Conservation (phyloP, 2,888 invertebrate genomes). For the Psococerastis gibbosa region DNA sequence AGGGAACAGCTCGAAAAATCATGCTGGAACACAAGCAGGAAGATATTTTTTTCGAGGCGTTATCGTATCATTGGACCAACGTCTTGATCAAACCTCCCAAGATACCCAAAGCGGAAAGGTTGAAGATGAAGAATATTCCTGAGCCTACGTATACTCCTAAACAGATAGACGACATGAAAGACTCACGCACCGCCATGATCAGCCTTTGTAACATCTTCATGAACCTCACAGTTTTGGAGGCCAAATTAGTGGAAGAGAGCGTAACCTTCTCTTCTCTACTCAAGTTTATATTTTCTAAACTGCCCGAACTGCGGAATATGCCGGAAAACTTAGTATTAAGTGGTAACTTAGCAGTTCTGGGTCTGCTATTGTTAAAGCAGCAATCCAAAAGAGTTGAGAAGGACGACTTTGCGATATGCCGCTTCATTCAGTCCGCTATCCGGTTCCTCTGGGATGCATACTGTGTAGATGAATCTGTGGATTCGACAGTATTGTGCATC, state of each 20-base stretch:
- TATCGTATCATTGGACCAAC: slow-evolving; percentile 71
- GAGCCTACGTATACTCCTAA: slow-evolving; percentile 55
- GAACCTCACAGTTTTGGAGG: slow-evolving; percentile 78
- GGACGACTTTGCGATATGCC: slow-evolving; percentile 73
- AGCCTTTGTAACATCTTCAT: slow-evolving; percentile 82
- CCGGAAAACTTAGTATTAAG: slow-evolving; percentile 69
- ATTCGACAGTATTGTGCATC: slow-evolving; percentile 62
- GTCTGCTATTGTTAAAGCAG: slow-evolving; percentile 64
- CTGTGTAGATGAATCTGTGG: slow-evolving; percentile 71
- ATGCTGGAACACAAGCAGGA: slow-evolving; percentile 60
- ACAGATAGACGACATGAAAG: slow-evolving; percentile 62
- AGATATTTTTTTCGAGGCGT: slow-evolving; percentile 56
- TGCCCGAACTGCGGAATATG: slow-evolving; percentile 65
- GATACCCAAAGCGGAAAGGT: slow-evolving; percentile 59
- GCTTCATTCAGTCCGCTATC: slow-evolving; percentile 75
- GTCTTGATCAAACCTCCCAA: slow-evolving; percentile 68
- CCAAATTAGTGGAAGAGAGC: slow-evolving; percentile 62
- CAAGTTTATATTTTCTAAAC: slow-evolving; percentile 67
- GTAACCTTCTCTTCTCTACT: slow-evolving; percentile 57
- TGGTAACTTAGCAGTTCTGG: slow-evolving; percentile 68
- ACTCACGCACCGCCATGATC: slow-evolving; percentile 66
- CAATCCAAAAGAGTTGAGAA: slow-evolving; percentile 66
- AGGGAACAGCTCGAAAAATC: slow-evolving; percentile 68
- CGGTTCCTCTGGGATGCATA: slow-evolving; percentile 87
- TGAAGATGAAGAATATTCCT: slow-evolving; percentile 54